phyloP scores from a whole-genome alignment of 2,797 vertebrate genomes.

The Alectoris magna region DNA sequence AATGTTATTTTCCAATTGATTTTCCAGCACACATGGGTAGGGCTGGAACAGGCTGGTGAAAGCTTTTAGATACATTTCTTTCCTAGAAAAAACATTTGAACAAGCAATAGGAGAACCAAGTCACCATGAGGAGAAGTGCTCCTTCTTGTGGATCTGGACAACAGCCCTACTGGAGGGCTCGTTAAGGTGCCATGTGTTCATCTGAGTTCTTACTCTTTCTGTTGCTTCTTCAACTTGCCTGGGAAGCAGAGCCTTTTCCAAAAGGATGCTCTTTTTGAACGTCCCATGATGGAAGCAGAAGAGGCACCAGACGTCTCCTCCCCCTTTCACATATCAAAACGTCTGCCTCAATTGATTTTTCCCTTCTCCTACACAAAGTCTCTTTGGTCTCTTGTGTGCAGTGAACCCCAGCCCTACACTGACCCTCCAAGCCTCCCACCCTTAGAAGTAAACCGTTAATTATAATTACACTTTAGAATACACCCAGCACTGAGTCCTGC shows the following conservation, averaged over 20 bases:
- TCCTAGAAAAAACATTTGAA: background rate
- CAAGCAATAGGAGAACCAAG: background rate
- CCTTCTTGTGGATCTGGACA: background rate
- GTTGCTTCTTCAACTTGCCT: background rate
- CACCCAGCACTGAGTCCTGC: background rate
- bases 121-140: background rate
- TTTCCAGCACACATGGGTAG: background rate
- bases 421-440: background rate
- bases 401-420: background rate
- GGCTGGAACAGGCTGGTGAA: background rate
- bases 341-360: background rate
- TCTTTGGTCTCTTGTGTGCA: background rate
- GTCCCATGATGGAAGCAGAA: background rate
- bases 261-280: background rate
- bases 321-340: background rate
- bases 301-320: background rate
- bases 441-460: background rate
- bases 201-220: background rate
- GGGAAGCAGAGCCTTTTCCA: background rate
- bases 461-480: background rate
- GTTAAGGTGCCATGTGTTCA: background rate
- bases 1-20: background rate
- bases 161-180: rapidly evolving
- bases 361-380: background rate
- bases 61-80: background rate